These are phyloP conservation scores for Euthynnus affinis DNA, from an alignment of 2,797 vertebrate genomes.

Conservation along the genomic window DNA sequence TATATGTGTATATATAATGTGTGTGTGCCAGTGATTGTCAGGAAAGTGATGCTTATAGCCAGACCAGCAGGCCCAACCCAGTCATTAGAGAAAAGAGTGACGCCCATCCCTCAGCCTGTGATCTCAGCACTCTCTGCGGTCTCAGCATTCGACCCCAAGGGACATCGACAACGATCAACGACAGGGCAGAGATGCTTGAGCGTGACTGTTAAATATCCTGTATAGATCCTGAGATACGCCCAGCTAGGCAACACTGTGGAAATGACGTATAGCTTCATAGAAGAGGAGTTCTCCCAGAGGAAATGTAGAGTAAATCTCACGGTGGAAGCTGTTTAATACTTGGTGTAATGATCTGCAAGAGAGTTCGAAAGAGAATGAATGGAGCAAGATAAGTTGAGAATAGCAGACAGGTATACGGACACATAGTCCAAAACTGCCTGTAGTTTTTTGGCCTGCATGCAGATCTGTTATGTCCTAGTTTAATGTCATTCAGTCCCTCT, in stretches of 20 bases:
- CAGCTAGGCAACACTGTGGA: constrained; percentile 14
- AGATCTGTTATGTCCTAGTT: constrained; percentile 7
- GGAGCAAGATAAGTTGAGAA: constrained; percentile 43
- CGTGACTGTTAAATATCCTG: constrained; percentile 7
- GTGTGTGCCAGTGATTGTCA: constrained; percentile 20
- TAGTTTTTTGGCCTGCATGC: neutral
- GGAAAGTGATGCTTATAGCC: constrained; percentile 65
- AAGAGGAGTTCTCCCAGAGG: neutral
- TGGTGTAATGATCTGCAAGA: neutral
- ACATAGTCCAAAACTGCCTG: neutral
- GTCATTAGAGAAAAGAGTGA: constrained; percentile 63
- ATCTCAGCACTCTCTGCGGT: constrained; percentile 38
- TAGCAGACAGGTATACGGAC: neutral
- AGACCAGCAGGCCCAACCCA: constrained; percentile 66
- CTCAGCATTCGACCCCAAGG: neutral
- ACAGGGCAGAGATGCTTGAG: constrained; percentile 13
- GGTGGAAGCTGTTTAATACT: neutral
- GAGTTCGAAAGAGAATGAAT: constrained; percentile 21
- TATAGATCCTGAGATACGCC: constrained; percentile 38
- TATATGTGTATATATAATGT: constrained; percentile 22
- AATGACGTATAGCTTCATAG: neutral
- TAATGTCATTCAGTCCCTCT: constrained; percentile 4
- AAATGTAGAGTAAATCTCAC: neutral
- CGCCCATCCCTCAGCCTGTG: constrained; percentile 44
- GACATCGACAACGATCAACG: constrained; percentile 31